phyloP scores from a whole-genome alignment of 2,113 vertebrate genomes.

The Corythornis cristatus region DNA sequence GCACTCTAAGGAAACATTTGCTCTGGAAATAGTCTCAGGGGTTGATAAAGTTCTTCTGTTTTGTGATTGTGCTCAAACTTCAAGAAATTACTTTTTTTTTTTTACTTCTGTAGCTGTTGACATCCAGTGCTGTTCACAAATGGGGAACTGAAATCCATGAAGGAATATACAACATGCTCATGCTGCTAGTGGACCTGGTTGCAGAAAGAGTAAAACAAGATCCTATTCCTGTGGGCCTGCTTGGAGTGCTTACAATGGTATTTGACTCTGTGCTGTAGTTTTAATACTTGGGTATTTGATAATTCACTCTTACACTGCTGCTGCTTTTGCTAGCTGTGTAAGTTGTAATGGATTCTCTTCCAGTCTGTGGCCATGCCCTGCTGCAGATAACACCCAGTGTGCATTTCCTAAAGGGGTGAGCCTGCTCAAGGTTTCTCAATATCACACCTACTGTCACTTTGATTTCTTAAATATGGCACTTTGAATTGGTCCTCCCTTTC shows the following conservation, averaged over 20 bases:
- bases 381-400: neutral
- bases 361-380: neutral
- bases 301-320: neutral
- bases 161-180: conserved; percentile 99
- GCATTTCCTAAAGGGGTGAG: neutral
- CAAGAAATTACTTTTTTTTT: neutral
- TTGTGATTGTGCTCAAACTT: neutral
- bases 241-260: conserved; percentile 96
- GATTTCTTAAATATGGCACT: neutral
- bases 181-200: conserved; percentile 94
- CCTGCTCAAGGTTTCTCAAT: neutral
- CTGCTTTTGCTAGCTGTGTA: neutral
- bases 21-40: neutral
- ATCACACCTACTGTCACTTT: neutral
- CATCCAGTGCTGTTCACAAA: conserved; percentile 97
- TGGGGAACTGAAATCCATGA: conserved; percentile 99
- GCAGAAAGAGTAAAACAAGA: conserved; percentile 96
- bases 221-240: conserved; percentile 89
- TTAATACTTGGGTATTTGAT: neutral
- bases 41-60: neutral
- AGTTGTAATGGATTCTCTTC: neutral
- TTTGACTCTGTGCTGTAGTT: neutral
- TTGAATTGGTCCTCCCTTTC: neutral
- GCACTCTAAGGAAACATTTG: neutral
- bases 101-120: conserved; percentile 82